phyloP scores from a whole-genome alignment of 2,797 vertebrate species.

The Neoniphon sammara region DNA sequence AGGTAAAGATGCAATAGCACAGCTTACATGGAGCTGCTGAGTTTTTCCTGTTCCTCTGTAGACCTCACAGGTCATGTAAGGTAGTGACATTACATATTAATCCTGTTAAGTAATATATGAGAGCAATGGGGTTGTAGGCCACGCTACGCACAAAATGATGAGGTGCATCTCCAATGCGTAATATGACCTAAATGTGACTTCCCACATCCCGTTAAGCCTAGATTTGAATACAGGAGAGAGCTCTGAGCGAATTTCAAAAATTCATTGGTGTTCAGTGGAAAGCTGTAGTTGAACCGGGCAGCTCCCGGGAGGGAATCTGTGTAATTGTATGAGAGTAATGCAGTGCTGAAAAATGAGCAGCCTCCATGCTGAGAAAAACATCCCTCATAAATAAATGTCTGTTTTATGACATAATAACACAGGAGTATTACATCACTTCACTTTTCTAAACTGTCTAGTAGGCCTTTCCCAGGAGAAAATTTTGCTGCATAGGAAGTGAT shows the following conservation, averaged over 20 bases:
- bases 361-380: too few relatives aligned
- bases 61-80: background rate
- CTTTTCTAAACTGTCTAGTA: too few relatives aligned
- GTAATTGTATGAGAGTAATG: too few relatives aligned
- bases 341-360: too few relatives aligned
- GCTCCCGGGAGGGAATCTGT: too few relatives aligned
- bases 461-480: too few relatives aligned
- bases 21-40: background rate
- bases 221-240: background rate
- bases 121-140: background rate
- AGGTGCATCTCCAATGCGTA: constrained; percentile 8
- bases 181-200: constrained; percentile 23
- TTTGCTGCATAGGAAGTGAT: too few relatives aligned
- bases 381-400: too few relatives aligned
- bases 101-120: background rate
- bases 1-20: background rate
- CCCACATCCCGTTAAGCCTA: constrained; percentile 28
- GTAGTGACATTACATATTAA: constrained; percentile 9
- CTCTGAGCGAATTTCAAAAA: background rate
- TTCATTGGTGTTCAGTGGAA: background rate
- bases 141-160: background rate
- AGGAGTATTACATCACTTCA: too few relatives aligned
- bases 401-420: too few relatives aligned
- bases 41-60: background rate
- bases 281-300: too few relatives aligned